Percentiles rank a stretch among this genome's conserved stretches.
These are phyloP conservation scores for Desoria tigrina DNA, from an alignment of 2,888 invertebrate species.

Conservation along the genomic window DNA sequence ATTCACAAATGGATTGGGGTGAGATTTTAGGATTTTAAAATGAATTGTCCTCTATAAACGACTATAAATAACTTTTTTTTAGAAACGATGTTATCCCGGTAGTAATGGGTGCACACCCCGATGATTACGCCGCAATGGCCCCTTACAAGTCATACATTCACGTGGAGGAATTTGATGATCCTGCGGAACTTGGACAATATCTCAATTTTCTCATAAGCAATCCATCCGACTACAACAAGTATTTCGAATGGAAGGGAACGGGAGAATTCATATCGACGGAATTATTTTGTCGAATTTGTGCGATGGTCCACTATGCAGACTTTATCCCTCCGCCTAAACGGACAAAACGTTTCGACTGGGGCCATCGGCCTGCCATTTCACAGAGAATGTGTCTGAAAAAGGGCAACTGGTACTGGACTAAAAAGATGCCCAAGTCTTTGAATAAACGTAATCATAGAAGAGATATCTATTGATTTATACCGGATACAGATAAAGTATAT, in stretches of 20 bases:
- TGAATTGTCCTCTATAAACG: too few relatives aligned
- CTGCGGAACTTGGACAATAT: conserved; percentile 58
- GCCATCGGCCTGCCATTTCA: conserved; percentile 27
- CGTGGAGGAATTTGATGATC: conserved; percentile 46
- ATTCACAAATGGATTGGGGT: conserved; percentile 54
- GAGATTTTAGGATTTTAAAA: too few relatives aligned
- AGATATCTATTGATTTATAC: too few relatives aligned
- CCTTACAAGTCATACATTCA: conserved; percentile 50
- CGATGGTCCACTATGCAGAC: conserved; percentile 48
- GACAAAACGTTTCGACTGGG: conserved; percentile 31
- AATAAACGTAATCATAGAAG: too few relatives aligned
- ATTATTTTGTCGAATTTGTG: conserved; percentile 48
- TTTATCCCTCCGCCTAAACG: conserved; percentile 37
- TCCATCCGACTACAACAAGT: conserved; percentile 58
- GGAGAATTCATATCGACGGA: conserved; percentile 43
- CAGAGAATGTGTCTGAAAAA: conserved; percentile 37
- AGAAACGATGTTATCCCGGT: conserved; percentile 50
- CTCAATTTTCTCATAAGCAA: conserved; percentile 60
- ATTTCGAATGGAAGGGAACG: conserved; percentile 64
- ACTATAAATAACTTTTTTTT: too few relatives aligned
- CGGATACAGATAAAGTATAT: too few relatives aligned
- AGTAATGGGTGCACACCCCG: conserved; percentile 48
- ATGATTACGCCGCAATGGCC: conserved; percentile 49
- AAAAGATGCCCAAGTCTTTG: too few relatives aligned
- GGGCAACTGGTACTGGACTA: conserved; percentile 41